These are phyloP conservation scores for Chauna torquata DNA, from an alignment of 2,113 vertebrate species.

Conservation along the genomic window DNA sequence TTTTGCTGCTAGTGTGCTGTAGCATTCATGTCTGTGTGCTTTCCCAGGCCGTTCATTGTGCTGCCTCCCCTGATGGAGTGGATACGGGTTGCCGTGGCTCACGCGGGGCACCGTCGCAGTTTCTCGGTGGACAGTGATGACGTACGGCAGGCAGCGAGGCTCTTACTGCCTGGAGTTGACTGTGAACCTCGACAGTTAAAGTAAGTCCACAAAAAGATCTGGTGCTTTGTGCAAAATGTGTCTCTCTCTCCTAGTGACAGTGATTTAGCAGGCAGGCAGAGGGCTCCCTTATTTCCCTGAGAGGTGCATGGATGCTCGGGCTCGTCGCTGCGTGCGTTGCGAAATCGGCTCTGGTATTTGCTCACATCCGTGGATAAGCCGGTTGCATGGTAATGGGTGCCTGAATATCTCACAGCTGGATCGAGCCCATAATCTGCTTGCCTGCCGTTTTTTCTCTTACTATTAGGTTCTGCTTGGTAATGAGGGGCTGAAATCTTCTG, in stretches of 20 bases:
- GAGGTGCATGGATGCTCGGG: background rate
- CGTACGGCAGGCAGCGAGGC: slow-evolving; percentile 93
- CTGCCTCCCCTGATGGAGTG: slow-evolving; percentile 98
- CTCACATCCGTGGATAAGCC: background rate
- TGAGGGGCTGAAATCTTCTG: slow-evolving; percentile 25
- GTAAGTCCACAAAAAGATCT: slow-evolving; percentile 73
- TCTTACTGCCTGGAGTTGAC: slow-evolving; percentile 94
- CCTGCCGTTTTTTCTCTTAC: background rate
- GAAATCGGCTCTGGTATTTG: slow-evolving; percentile 11
- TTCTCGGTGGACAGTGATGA: slow-evolving; percentile 98
- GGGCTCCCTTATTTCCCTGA: background rate
- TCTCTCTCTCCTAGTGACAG: background rate
- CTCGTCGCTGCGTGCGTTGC: background rate
- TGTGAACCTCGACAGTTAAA: slow-evolving; percentile 96
- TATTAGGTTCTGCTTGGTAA: slow-evolving; percentile 12
- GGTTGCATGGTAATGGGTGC: slow-evolving; percentile 18
- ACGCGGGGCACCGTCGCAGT: slow-evolving; percentile 93
- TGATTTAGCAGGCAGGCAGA: background rate
- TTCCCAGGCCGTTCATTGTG: slow-evolving; percentile 91
- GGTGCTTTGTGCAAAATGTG: background rate
- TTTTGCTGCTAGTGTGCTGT: background rate
- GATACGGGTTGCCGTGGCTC: slow-evolving; percentile 93
- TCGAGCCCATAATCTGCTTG: background rate
- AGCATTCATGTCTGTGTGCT: slow-evolving; percentile 3
- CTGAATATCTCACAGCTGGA: slow-evolving; percentile 30